Conservation (phyloP, 2,113 vertebrate species). For the Ceuthmochares aereus region DNA sequence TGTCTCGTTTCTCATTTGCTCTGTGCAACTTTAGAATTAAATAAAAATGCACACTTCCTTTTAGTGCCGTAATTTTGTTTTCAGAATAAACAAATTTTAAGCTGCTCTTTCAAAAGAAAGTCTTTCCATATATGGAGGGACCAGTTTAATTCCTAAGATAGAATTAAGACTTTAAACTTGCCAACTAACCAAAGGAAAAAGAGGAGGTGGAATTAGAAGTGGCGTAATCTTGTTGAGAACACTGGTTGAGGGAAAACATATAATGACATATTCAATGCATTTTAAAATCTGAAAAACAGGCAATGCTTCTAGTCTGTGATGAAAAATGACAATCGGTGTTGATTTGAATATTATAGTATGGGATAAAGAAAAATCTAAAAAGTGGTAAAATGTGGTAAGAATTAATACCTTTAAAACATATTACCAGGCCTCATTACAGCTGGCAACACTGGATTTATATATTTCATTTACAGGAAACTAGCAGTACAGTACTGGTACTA, state of each 20-base stretch:
- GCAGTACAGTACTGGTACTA: background rate
- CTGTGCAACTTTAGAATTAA: background rate
- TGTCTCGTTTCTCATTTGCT: background rate
- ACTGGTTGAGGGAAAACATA: background rate
- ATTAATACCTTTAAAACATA: constrained; percentile 56
- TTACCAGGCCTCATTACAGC: constrained; percentile 27
- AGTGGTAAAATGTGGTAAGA: background rate
- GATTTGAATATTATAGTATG: constrained; percentile 58
- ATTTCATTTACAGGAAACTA: background rate
- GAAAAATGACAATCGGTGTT: constrained; percentile 47
- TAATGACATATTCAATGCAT: background rate
- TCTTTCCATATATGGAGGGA: background rate
- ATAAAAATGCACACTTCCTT: background rate
- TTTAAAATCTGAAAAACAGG: constrained; percentile 52
- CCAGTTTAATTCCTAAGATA: background rate
- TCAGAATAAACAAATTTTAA: background rate
- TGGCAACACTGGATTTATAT: background rate
- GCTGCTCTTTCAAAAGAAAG: background rate
- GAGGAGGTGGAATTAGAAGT: background rate
- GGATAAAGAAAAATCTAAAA: constrained; percentile 59
- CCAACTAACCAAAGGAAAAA: background rate
- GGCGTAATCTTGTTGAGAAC: background rate
- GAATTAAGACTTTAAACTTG: background rate
- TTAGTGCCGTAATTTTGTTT: background rate
- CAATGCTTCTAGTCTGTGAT: constrained; percentile 39